These are phyloP conservation scores for Graphium colonna DNA, from an alignment of 2,888 invertebrate genomes.

Conservation along the genomic window DNA sequence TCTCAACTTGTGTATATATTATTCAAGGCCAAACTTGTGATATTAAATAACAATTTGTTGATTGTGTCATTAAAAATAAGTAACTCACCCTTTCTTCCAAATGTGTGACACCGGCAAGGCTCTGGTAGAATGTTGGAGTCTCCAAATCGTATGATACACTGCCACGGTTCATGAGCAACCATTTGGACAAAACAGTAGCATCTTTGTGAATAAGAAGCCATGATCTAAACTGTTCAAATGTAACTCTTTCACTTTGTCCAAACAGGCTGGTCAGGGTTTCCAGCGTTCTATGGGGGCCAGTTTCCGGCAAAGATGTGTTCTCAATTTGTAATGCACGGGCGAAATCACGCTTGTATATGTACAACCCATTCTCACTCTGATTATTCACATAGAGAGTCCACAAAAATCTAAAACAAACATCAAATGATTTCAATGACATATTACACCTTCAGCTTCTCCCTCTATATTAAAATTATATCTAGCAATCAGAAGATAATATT, in stretches of 20 bases:
- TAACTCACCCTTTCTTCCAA: constrained; percentile 85
- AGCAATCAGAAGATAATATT: neutral
- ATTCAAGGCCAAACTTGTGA: too few species aligned
- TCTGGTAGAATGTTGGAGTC: constrained; percentile 95
- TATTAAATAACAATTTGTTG: too few species aligned
- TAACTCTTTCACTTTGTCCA: constrained; percentile 73
- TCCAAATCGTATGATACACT: constrained; percentile 90
- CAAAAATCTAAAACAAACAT: constrained; percentile 81
- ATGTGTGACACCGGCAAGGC: constrained; percentile 95
- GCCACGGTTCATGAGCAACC: constrained; percentile 88
- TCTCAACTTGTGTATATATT: too few species aligned
- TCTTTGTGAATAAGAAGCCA: constrained; percentile 89
- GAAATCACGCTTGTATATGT: constrained; percentile 88
- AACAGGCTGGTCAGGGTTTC: constrained; percentile 65
- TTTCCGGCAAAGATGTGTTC: constrained; percentile 61
- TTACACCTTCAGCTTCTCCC: neutral
- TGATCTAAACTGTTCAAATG: constrained; percentile 87
- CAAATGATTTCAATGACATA: neutral
- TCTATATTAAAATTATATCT: neutral
- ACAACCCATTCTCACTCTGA: constrained; percentile 81
- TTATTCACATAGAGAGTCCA: constrained; percentile 94
- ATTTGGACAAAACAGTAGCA: constrained; percentile 89
- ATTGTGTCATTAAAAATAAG: too few species aligned
- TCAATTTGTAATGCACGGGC: constrained; percentile 82
- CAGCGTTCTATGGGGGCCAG: constrained; percentile 50